A percentile compares a stretch with the other conserved stretches of the same genome.
phyloP scores from a whole-genome alignment of 1,140 invertebrate species.

The Calephelis nemesis region DNA sequence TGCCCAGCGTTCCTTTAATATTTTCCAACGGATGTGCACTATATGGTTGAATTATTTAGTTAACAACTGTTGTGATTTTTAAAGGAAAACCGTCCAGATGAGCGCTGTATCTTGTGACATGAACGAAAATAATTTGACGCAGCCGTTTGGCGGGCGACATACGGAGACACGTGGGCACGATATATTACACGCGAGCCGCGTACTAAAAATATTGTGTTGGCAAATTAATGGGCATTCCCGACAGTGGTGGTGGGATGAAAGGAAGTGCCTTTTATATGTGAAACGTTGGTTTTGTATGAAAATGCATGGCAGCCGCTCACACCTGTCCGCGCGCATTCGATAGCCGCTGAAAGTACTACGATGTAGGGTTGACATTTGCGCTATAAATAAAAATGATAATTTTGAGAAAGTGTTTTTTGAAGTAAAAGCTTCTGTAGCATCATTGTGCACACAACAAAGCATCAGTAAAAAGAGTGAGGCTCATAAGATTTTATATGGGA shows the following conservation, averaged over 20 bases:
- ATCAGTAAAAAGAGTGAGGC: no score
- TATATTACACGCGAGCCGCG: conserved; percentile 77
- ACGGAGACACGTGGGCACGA: conserved; percentile 76
- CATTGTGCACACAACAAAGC: no score
- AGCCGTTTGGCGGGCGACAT: conserved; percentile 73
- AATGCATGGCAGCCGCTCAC: conserved; percentile 72
- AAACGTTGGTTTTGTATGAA: conserved; percentile 77
- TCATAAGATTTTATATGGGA: no score
- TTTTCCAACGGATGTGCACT: conserved; percentile 61
- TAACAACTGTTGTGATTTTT: conserved; percentile 72
- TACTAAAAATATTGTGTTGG: conserved; percentile 79
- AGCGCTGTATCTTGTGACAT: conserved; percentile 76
- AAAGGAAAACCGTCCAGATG: conserved; percentile 77
- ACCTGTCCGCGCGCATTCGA: conserved; percentile 68
- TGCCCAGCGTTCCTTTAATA: background rate
- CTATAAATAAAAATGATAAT: background rate
- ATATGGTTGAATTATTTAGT: conserved; percentile 55
- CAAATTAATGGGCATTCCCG: conserved; percentile 79
- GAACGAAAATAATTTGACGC: conserved; percentile 79
- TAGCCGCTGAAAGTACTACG: conserved; percentile 27
- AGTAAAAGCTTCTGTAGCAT: no score
- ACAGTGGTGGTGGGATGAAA: conserved; percentile 76
- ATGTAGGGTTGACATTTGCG: conserved; percentile 21
- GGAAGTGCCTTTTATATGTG: conserved; percentile 78
- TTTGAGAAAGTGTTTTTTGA: no score